Evolutionary conservation across 2,113 vertebrate genomes (phyloP).

Genomic region (Pao palembangensis): DNA sequence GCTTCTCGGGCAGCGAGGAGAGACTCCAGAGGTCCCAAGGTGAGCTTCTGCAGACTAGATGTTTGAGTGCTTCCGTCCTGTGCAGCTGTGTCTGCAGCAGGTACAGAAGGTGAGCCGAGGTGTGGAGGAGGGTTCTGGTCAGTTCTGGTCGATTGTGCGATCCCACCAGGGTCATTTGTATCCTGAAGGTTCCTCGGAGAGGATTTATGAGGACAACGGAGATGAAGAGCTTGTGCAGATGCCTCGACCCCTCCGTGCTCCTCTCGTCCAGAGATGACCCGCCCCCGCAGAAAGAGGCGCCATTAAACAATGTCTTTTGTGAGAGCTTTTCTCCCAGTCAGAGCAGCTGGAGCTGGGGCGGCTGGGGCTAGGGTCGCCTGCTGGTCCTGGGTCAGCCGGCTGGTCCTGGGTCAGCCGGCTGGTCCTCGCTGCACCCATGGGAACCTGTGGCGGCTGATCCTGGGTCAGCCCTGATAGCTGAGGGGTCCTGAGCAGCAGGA

Average conservation of each 20-base stretch:
- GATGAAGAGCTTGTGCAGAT: conserved; percentile 64
- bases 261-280: conserved; percentile 32
- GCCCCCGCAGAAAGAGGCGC: conserved; percentile 42
- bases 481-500: too few relatives aligned
- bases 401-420: too few relatives aligned
- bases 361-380: too few relatives aligned
- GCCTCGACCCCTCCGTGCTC: conserved; percentile 58
- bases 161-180: conserved; percentile 52
- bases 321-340: conserved; percentile 54
- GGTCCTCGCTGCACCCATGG: too few relatives aligned
- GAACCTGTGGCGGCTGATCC: too few relatives aligned
- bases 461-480: too few relatives aligned
- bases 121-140: conserved; percentile 26
- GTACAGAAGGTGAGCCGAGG: conserved; percentile 33
- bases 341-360: conserved; percentile 62
- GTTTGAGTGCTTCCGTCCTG: conserved; percentile 39
- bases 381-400: too few relatives aligned
- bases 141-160: too few relatives aligned
- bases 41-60: conserved; percentile 58
- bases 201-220: conserved; percentile 59
- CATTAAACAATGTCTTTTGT: conserved; percentile 63
- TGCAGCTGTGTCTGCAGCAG: conserved; percentile 53
- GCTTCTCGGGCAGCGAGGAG: conserved; percentile 84
- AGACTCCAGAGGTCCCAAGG: conserved; percentile 75
- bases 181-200: conserved; percentile 41